A percentile compares a stretch with the other conserved stretches of the same genome.
Conservation (phyloP, 2,113 vertebrate species). For the Rousettus leschenaultii region DNA sequence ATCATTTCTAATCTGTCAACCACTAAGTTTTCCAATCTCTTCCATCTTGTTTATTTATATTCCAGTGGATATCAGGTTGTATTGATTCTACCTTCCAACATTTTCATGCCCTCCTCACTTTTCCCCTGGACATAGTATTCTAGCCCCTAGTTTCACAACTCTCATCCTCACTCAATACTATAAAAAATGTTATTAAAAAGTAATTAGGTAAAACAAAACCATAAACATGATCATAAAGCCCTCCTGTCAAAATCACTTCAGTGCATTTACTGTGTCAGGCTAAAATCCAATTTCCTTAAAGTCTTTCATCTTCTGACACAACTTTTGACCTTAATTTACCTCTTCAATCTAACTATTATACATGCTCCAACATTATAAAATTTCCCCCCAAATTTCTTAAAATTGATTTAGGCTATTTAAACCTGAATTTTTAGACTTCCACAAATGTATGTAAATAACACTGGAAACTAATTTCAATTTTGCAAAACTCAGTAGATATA, state of each 20-base stretch:
- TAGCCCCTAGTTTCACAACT: neutral
- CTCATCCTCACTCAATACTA: neutral
- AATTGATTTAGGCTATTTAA: neutral
- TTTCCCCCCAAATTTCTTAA: neutral
- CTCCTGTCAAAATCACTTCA: neutral
- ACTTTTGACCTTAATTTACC: neutral
- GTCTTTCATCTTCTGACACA: neutral
- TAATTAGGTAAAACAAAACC: neutral
- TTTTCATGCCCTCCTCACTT: neutral
- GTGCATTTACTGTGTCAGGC: neutral
- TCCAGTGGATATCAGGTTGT: neutral
- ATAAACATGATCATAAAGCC: neutral
- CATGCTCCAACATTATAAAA: neutral
- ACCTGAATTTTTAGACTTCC: neutral
- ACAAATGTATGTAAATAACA: neutral
- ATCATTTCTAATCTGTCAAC: neutral
- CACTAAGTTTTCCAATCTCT: neutral
- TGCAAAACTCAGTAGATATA: neutral
- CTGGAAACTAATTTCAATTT: neutral
- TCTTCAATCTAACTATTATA: neutral
- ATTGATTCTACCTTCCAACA: neutral
- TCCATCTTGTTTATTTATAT: neutral
- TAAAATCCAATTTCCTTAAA: slow-evolving; percentile 4
- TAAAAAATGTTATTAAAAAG: neutral
- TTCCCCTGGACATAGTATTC: neutral